Base-by-base conservation (phyloP, 2,797 vertebrate species). In the Melopsittacus undulatus region DNA sequence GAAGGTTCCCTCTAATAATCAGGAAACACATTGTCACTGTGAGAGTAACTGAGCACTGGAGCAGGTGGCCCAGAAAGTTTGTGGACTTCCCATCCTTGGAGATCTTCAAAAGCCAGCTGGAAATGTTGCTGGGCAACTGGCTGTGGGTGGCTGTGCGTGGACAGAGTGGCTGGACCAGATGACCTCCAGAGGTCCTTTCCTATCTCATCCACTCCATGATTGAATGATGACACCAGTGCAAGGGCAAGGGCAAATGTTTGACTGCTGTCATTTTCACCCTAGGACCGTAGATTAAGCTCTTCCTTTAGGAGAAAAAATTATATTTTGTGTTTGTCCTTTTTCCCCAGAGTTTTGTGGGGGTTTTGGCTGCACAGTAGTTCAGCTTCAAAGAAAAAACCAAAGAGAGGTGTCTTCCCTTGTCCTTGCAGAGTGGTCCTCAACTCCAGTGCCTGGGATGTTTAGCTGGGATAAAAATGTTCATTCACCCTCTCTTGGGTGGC, bases 311-410 rank as follows among this genome's bases (percentile, higher is more conserved):
- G 6, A 75, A 77, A 63, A 73, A 1, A 11, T 22, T 40, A 34
- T 81, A 1, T 10, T 52, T 74, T 43, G 11, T 15, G 66, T 81
- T 83, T 30, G 8, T 83, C 32, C 23, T 66, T 23, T 19, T 45
- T 67, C 11, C 8, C 4, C 20, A 18, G 29, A 15, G 5, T 40
- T 80, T 8, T n/a, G 51, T 10, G n/a, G 11, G 0, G 2, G 40
- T 59, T 73, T 52, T 32, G 23, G 9, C 34, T 78, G 17, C 29
- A 22, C 14, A 49, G 22, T 32, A n/a, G 42, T 45, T 74, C 24
- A 78, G 8, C 32, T 54, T 82, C 56, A 38, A 67, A 87, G 38
- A 67, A 13, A 30, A 74, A 52, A 19, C 9, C 36, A 43, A 30
- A 61, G 16, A 69, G 14, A 38, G 9, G 6, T 80, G 17, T 9